Conservation (phyloP, 2,888 invertebrate species). For the Chloromyia formosa region DNA sequence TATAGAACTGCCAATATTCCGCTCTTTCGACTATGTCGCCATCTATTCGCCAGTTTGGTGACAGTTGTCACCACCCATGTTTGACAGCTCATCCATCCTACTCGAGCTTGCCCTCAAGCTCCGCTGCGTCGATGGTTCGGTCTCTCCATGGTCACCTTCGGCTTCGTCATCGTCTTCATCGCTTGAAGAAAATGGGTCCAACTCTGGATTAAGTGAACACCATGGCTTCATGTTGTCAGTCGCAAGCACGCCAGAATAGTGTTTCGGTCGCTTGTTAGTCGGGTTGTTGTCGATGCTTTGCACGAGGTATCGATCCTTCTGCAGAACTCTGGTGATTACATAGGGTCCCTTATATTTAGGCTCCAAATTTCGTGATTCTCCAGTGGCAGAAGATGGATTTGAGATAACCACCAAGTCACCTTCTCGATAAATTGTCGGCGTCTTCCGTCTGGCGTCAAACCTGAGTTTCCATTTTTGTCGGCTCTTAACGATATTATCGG, state of each 20-base stretch:
- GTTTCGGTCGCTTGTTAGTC: background rate
- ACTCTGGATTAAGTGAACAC: background rate
- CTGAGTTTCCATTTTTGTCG: background rate
- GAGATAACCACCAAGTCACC: background rate
- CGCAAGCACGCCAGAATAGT: background rate
- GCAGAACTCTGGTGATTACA: background rate
- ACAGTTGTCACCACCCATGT: no score
- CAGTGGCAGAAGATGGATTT: background rate
- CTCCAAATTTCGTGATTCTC: background rate
- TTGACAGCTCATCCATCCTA: no score
- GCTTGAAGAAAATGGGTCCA: background rate
- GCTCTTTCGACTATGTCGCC: no score
- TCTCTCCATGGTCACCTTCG: no score
- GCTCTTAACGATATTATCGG: background rate
- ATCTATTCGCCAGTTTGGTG: no score
- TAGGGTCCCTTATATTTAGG: background rate
- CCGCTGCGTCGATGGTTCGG: no score
- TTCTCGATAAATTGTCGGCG: background rate
- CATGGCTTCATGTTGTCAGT: slow-evolving; percentile 4
- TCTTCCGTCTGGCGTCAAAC: background rate
- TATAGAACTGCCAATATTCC: no score
- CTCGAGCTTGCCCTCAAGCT: no score
- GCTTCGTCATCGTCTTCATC: background rate
- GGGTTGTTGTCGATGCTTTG: background rate
- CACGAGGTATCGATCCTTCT: background rate